Evolutionary conservation across 1,140 invertebrate species (phyloP).

Genomic region (Plodia interpunctella): DNA sequence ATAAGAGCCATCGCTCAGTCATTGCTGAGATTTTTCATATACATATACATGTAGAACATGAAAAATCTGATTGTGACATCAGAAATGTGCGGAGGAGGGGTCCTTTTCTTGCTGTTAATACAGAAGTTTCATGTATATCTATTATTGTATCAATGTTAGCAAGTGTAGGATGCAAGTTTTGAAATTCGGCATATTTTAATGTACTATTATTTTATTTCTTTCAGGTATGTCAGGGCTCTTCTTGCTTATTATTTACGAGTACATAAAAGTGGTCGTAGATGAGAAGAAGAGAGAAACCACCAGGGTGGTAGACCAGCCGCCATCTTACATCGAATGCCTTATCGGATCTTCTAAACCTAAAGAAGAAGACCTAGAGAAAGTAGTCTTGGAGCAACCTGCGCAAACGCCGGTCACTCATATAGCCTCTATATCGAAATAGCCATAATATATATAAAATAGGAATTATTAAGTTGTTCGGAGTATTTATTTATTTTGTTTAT

Average conservation of each 20-base stretch:
- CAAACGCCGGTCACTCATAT: background rate
- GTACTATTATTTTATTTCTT: conserved; percentile 6
- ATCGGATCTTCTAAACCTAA: conserved; percentile 20
- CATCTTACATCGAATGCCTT: conserved; percentile 48
- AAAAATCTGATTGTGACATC: too few species aligned
- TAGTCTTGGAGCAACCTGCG: background rate
- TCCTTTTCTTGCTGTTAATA: too few species aligned
- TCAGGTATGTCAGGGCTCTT: conserved; percentile 38
- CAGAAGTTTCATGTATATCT: too few species aligned
- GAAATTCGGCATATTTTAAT: background rate
- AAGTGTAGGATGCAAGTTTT: too few species aligned
- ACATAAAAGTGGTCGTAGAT: conserved; percentile 31
- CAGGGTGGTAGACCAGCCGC: conserved; percentile 34
- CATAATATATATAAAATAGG: too few species aligned
- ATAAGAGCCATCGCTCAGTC: too few species aligned
- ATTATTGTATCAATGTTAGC: too few species aligned
- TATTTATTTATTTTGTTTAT: too few species aligned
- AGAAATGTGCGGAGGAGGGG: too few species aligned
- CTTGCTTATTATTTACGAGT: conserved; percentile 39
- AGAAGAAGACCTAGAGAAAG: conserved; percentile 14
- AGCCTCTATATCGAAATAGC: background rate
- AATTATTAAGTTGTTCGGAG: too few species aligned
- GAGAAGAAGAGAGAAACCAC: conserved; percentile 22
- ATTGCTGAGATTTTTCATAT: too few species aligned
- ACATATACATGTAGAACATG: too few species aligned